Evolutionary conservation across 2,888 invertebrate genomes (phyloP), one percentile per base, ranked within the genome.

Genomic region (Apodemia zela): DNA sequence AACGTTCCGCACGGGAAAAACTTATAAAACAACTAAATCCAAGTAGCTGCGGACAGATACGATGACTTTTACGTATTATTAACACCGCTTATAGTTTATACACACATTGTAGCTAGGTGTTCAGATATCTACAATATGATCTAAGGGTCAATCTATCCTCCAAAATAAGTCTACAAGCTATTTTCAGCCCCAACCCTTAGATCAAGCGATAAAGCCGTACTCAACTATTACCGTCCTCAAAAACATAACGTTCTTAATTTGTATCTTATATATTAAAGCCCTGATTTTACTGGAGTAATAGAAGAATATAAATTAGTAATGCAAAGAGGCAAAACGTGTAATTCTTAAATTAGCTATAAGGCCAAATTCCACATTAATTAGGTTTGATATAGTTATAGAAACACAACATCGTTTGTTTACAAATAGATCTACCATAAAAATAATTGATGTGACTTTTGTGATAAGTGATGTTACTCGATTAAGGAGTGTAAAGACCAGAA

Each of bases 91-190:
- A 78, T 47, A 66, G 68, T 72, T 71, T 75, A 73, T 71, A 76
- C 75, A 62, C 68, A 66, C 70, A 79, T 89, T 88, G 87, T 87
- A 87, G 87, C 84, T 83, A 86, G 85, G 85, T 87, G 88, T 85
- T 78, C 47, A 54, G 13, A 13, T 54, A 54, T 25, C 54, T 25
- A 25, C 54, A 54, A 54, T 54, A 57, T 54, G 60, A 60, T 61
- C 64, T 60, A 61, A 60, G 64, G 62, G 62, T 42, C 51, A 51
- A 65, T 33, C 42, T 60, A 10, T 25, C n/a, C 7, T 51, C 29
- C 51, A 54, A 59, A 62, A 10, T 5, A 18, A 49, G 2, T 18
- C 18, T 49, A 17, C 18, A 49, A 49, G 11, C 18, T 49, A n/a
- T 11, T 21, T 3, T 51, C 21, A 10, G 21, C 51, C 13, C 11